Percentiles rank a stretch among this genome's conserved stretches.
These are phyloP conservation scores for Prionailurus bengalensis DNA, from an alignment of 2,113 vertebrate species.

Conservation along the genomic window DNA sequence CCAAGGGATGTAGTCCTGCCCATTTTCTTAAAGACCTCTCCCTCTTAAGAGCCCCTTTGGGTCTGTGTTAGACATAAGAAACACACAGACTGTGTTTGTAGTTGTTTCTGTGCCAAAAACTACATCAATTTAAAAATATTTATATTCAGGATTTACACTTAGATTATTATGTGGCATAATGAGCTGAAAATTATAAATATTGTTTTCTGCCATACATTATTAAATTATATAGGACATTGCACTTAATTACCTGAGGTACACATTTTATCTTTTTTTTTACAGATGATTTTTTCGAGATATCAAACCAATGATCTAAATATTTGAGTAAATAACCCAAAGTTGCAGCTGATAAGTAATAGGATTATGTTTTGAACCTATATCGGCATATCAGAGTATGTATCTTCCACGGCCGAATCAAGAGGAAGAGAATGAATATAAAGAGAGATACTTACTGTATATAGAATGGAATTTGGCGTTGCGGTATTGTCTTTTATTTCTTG, in stretches of 20 bases:
- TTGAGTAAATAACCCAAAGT: not conserved
- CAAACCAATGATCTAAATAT: not conserved
- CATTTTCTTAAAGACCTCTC: not conserved
- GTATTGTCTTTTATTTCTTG: slow-evolving; percentile 61
- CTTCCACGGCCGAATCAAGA: not conserved
- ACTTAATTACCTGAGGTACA: not conserved
- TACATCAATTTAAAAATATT: not conserved
- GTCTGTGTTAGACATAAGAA: not conserved
- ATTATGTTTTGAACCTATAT: not conserved
- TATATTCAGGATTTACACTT: not conserved
- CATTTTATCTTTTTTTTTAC: not conserved
- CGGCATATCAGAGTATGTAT: not conserved
- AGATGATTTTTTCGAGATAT: not conserved
- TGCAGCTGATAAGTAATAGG: not conserved
- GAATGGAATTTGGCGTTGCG: slow-evolving; percentile 10
- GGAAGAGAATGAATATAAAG: not conserved
- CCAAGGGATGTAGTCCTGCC: not conserved
- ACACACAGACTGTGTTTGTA: not conserved
- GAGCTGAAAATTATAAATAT: not conserved
- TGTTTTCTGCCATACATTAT: not conserved
- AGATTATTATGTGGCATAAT: not conserved
- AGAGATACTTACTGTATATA: not conserved
- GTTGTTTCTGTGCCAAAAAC: slow-evolving; percentile 12
- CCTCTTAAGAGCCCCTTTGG: not conserved
- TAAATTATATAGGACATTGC: slow-evolving; percentile 26